Conservation (phyloP, 2,888 invertebrate species). For the Nysson spinosus region DNA sequence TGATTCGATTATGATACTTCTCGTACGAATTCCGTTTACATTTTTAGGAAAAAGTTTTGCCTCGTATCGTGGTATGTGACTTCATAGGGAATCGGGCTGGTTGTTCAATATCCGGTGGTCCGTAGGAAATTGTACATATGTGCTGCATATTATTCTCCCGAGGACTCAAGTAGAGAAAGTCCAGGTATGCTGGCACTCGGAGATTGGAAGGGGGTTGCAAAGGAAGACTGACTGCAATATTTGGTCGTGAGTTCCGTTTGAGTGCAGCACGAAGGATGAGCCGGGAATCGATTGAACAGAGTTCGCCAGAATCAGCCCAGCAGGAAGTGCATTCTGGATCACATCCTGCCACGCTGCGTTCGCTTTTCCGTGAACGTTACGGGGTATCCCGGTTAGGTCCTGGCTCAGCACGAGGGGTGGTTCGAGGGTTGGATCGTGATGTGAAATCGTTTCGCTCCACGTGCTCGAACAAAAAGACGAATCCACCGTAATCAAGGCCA, state of each 20-base stretch:
- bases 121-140: constrained; percentile 8
- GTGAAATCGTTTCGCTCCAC: constrained; percentile 54
- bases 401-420: constrained; percentile 49
- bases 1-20: no score
- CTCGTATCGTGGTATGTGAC: no score
- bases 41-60: no score
- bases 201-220: constrained; percentile 9
- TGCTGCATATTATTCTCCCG: constrained; percentile 29
- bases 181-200: no score
- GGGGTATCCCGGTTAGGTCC: constrained; percentile 43
- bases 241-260: constrained; percentile 52
- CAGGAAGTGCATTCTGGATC: constrained; percentile 61
- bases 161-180: constrained; percentile 9
- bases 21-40: no score
- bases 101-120: constrained; percentile 34
- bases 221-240: constrained; percentile 52
- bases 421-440: constrained; percentile 46
- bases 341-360: constrained; percentile 57
- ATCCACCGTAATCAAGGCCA: constrained; percentile 35
- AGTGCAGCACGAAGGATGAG: constrained; percentile 18
- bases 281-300: constrained; percentile 25
- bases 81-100: no score
- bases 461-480: constrained; percentile 12
- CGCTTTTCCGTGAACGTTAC: constrained; percentile 56
- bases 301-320: constrained; percentile 49